Base-by-base conservation (phyloP, 1,140 invertebrate genomes). In the Euborellia annulipes region DNA sequence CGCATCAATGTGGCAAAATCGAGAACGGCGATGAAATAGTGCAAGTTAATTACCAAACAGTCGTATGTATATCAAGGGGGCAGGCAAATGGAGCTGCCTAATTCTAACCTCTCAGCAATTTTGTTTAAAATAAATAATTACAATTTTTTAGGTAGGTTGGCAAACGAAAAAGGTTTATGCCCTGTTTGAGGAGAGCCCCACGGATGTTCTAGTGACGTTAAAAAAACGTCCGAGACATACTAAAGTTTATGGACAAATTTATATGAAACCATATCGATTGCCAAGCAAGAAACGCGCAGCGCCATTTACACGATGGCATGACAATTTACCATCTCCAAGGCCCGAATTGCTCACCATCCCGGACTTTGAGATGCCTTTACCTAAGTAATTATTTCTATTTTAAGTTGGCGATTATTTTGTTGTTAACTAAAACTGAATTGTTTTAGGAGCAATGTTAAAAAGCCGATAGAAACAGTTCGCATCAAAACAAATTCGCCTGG, bases 1-100 rank as follows among this genome's bases (percentile, higher is more conserved):
- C 83, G 27, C 80, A 91, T 66, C 75, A 82, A 23, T 85, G 82
- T 58, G 84, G 82, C 1, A 88, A 89, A 67, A 85, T 93, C 57
- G 85, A 89, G 65, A 82, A 85, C 55, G 88, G 88, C 2, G 89
- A 94, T 66, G 89, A 94, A 68, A 85, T 95, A 48, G 82, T 93
- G 17, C 87, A 88, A 68, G 82, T 87, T 9, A 89, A 90, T 64
- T 86, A 88, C 62, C 85, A 90, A 61, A 90, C 85, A n/a, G 84
- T 90, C 14, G 84, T 73, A 58, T 62, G 69, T 60, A 46, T n/a
- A n/a, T n/a, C n/a, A n/a, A n/a, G n/a, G n/a, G n/a, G n/a, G n/a
- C n/a, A n/a, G n/a, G n/a, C 23, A 37, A n/a, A n/a, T n/a, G n/a
- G n/a, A n/a, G n/a, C n/a, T n/a, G n/a, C n/a, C n/a, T n/a, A 11